These are phyloP conservation scores for Albula glossodonta DNA, from an alignment of 2,113 vertebrate species.

Conservation along the genomic window DNA sequence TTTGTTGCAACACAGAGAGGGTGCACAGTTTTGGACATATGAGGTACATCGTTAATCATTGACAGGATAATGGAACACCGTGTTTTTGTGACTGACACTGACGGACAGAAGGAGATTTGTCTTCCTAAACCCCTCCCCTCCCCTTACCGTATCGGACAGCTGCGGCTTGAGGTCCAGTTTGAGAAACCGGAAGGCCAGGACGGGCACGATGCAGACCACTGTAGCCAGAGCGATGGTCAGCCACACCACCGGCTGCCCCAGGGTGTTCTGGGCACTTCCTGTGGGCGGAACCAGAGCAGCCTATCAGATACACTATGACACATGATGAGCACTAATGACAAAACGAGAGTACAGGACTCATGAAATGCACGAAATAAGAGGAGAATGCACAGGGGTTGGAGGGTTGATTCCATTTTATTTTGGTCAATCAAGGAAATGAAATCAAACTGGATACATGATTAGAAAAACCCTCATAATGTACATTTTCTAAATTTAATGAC, in stretches of 20 bases:
- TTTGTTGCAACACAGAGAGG: constrained; percentile 37
- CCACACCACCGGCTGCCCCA: constrained; percentile 89
- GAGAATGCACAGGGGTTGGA: no score
- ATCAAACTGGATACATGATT: no score
- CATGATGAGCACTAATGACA: not conserved
- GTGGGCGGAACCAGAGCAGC: constrained; percentile 38
- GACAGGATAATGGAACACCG: not conserved
- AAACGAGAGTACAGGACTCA: not conserved
- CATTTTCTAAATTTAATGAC: no score
- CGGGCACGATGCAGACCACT: constrained; percentile 86
- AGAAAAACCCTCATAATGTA: no score
- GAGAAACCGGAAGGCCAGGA: constrained; percentile 91
- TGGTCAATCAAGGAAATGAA: no score
- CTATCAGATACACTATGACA: constrained; percentile 21
- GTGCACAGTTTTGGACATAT: not conserved
- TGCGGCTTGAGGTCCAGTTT: constrained; percentile 88
- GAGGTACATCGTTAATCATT: constrained; percentile 20
- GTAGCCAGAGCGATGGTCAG: constrained; percentile 88
- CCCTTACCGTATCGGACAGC: constrained; percentile 87
- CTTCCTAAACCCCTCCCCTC: not conserved
- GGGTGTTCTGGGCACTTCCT: constrained; percentile 87
- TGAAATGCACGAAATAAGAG: not conserved
- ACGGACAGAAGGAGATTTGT: not conserved
- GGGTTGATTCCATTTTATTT: not conserved
- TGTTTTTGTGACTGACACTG: not conserved